These are phyloP conservation scores for Ylistrum balloti DNA, from an alignment of 1,140 invertebrate genomes.

Conservation along the genomic window DNA sequence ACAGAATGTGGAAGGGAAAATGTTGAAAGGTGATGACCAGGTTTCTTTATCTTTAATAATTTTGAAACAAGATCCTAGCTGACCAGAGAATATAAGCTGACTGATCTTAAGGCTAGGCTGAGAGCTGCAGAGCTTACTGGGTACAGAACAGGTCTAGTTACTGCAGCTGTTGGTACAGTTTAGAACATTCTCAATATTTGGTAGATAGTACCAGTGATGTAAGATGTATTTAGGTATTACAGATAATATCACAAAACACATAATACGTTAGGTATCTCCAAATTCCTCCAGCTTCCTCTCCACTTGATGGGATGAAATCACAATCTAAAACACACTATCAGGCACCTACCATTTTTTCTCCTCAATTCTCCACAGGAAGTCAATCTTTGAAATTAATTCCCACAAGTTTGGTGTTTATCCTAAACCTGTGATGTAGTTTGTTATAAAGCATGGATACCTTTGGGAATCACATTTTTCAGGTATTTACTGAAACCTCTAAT, in stretches of 20 bases:
- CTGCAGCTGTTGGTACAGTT: neutral
- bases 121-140: neutral
- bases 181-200: neutral
- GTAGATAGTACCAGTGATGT: neutral
- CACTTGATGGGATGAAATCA: slow-evolving; percentile 29
- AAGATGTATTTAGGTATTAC: neutral
- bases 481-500: neutral
- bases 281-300: neutral
- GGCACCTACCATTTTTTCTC: neutral
- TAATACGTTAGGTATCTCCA: neutral
- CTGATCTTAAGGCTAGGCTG: neutral
- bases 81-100: neutral
- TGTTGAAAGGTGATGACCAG: neutral
- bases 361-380: neutral
- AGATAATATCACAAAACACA: slow-evolving; percentile 18
- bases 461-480: neutral
- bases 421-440: neutral
- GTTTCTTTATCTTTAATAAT: neutral
- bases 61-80: neutral
- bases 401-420: neutral
- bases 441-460: neutral
- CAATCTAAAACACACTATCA: neutral
- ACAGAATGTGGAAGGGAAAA: neutral
- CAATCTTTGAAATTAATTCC: slow-evolving; percentile 12
- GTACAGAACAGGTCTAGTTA: neutral